These are phyloP conservation scores for Sphenopsis melanotis DNA, from an alignment of 2,797 vertebrate species.

Conservation along the genomic window DNA sequence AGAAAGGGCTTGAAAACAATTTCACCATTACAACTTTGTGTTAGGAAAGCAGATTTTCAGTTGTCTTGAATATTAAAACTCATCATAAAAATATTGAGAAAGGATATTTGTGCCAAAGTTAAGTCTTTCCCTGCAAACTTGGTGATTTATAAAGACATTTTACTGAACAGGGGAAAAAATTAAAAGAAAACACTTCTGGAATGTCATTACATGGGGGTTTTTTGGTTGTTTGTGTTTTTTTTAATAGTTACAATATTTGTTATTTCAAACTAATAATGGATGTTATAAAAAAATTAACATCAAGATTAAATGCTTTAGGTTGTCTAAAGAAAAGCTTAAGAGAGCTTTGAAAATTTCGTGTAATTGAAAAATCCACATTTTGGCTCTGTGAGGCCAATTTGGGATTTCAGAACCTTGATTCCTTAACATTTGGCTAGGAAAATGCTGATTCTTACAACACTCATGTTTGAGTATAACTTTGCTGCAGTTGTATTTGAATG, in stretches of 20 bases:
- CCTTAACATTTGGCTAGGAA: not conserved
- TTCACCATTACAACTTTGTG: not conserved
- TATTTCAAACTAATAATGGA: not conserved
- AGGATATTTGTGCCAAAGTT: not conserved
- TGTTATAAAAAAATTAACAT: fast-evolving
- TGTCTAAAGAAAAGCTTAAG: not conserved
- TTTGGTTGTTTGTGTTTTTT: not conserved
- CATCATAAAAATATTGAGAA: not conserved
- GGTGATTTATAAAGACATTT: not conserved
- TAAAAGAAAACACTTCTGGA: not conserved
- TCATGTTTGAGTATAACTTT: not conserved
- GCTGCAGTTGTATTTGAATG: not conserved
- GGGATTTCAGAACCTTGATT: not conserved
- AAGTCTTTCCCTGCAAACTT: not conserved
- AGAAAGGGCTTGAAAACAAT: not conserved
- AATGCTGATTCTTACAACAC: not conserved
- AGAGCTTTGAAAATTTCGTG: not conserved
- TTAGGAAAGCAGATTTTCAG: not conserved
- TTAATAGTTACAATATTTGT: not conserved
- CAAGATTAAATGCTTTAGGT: not conserved
- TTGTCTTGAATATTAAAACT: not conserved
- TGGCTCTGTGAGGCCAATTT: not conserved
- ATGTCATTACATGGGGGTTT: not conserved
- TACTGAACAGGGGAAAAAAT: fast-evolving
- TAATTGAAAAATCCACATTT: not conserved